Percentiles rank a stretch among this genome's conserved stretches.
phyloP scores from a whole-genome alignment of 2,113 vertebrate genomes.

The Phyllostomus discolor region DNA sequence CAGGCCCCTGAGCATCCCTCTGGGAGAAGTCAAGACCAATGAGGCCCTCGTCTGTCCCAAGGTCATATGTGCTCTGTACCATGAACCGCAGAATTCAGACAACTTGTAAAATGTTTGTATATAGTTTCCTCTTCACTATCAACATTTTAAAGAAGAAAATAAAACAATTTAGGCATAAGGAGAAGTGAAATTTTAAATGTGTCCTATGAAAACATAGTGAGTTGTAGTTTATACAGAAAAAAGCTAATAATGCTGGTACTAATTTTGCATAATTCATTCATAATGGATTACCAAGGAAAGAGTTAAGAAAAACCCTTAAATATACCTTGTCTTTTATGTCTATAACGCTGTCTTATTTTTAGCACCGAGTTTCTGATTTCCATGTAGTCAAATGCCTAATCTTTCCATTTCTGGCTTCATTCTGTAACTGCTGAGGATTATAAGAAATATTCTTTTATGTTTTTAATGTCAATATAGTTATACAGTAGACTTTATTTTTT shows the following conservation, averaged over 20 bases:
- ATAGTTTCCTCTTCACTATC: neutral
- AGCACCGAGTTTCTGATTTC: neutral
- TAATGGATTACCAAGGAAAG: neutral
- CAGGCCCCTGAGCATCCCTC: neutral
- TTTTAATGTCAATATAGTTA: neutral
- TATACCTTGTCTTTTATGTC: neutral
- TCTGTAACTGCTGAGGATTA: neutral
- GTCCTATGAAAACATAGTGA: neutral
- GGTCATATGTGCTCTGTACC: neutral
- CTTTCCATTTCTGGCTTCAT: neutral
- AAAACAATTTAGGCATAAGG: neutral
- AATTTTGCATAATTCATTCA: neutral
- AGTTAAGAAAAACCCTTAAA: neutral
- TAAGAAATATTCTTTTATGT: neutral
- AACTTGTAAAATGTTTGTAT: neutral
- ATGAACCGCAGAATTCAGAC: neutral
- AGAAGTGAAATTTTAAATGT: neutral
- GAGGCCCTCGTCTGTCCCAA: neutral
- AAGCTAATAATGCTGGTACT: neutral
- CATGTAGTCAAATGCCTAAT: neutral
- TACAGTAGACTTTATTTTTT: neutral
- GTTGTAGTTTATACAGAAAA: neutral
- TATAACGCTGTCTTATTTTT: neutral
- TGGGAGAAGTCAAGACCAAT: neutral
- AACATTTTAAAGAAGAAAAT: no score